phyloP scores from a whole-genome alignment of 1,140 invertebrate genomes.

The Rhagoletis zephyria region DNA sequence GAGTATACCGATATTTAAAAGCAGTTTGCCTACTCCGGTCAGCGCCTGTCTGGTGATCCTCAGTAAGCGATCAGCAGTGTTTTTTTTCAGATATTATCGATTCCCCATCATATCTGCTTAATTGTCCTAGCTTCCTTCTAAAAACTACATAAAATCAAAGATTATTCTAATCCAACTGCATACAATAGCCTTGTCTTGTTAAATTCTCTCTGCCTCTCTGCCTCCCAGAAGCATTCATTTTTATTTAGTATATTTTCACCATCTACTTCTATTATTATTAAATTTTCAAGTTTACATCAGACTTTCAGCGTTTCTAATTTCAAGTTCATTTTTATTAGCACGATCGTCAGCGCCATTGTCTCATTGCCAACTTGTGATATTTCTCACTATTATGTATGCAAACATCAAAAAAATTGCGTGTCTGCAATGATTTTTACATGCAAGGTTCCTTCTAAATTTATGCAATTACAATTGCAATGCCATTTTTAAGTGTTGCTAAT shows the following conservation, averaged over 20 bases:
- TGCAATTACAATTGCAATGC: neutral
- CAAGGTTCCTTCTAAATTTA: conserved; percentile 12
- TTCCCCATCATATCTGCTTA: too few relatives aligned
- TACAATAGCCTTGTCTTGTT: neutral
- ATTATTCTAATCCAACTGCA: too few relatives aligned
- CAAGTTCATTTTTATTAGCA: conserved; percentile 51
- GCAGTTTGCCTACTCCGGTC: too few relatives aligned
- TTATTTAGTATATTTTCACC: neutral
- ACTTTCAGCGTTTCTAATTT: conserved; percentile 38
- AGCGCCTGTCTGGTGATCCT: too few relatives aligned
- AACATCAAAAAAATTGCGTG: conserved; percentile 22
- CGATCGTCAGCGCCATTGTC: conserved; percentile 18
- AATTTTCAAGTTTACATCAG: neutral
- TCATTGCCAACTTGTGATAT: neutral
- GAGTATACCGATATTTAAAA: too few relatives aligned
- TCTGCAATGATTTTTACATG: neutral
- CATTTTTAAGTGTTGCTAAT: neutral
- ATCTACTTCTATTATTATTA: neutral
- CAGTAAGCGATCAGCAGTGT: too few relatives aligned
- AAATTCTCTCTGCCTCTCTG: neutral
- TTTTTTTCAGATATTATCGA: too few relatives aligned
- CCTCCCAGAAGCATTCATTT: neutral
- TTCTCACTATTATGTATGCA: neutral
- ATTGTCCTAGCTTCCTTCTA: too few relatives aligned
- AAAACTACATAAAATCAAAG: too few relatives aligned